These are phyloP conservation scores for Phrynocephalus guinanensis DNA, from an alignment of 2,797 vertebrate genomes.

Conservation along the genomic window DNA sequence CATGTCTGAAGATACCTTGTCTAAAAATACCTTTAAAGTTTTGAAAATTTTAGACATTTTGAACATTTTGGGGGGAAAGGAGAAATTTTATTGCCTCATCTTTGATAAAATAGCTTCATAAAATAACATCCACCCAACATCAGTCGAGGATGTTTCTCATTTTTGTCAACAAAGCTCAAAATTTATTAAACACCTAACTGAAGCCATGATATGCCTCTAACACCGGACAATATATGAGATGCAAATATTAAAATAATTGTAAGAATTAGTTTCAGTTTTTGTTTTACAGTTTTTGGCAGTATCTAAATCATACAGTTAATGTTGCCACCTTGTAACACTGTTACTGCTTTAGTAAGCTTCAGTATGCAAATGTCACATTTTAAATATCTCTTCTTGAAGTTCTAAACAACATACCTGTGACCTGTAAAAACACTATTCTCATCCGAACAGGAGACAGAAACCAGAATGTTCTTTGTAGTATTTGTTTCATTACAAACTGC, in stretches of 20 bases:
- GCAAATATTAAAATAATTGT: not conserved
- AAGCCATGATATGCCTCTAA: not conserved
- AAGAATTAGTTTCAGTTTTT: not conserved
- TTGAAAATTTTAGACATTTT: too few species aligned
- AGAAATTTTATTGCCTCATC: too few species aligned
- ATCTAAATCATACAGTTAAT: too few species aligned
- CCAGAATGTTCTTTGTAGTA: not conserved
- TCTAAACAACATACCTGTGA: not conserved
- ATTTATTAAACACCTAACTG: not conserved
- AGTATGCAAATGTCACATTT: not conserved
- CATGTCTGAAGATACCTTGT: too few species aligned
- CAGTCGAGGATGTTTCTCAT: not conserved
- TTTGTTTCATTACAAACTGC: not conserved
- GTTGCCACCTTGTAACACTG: not conserved
- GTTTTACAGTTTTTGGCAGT: not conserved
- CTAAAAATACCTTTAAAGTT: too few species aligned
- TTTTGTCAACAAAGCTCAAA: not conserved
- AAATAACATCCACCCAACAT: not conserved
- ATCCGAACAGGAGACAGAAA: not conserved
- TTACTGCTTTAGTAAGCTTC: not conserved
- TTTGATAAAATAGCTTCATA: not conserved
- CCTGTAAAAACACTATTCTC: not conserved
- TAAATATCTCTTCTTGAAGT: not conserved
- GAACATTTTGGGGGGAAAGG: too few species aligned
- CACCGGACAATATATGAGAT: not conserved